Percentiles rank a stretch among this genome's conserved stretches.
Conservation (phyloP, 2,888 invertebrate genomes). For the Lasioglossum pauxillum region DNA sequence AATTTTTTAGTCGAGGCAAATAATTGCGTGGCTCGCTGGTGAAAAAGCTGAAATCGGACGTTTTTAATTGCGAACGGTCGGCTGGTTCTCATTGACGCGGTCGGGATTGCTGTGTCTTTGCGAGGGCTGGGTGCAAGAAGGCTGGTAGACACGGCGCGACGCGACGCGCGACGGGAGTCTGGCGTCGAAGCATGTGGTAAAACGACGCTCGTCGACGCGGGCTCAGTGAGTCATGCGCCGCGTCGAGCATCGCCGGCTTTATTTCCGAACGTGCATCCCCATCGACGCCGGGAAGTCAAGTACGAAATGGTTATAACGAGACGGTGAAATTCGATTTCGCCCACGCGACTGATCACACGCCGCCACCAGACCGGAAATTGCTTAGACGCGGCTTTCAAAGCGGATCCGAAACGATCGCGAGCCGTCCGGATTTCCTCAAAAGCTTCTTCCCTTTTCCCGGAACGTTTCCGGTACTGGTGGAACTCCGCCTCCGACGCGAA, state of each 20-base stretch:
- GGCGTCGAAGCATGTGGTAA: conserved; percentile 39
- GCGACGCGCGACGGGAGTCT: conserved; percentile 27
- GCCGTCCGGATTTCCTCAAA: background rate
- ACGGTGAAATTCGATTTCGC: conserved; percentile 42
- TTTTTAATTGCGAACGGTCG: background rate
- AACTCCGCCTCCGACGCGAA: background rate
- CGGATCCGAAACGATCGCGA: background rate
- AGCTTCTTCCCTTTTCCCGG: background rate
- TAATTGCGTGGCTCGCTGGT: background rate
- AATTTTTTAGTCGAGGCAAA: background rate
- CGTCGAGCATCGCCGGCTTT: conserved; percentile 39
- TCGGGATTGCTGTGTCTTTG: background rate
- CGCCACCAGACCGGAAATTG: conserved; percentile 42
- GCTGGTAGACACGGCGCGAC: conserved; percentile 24
- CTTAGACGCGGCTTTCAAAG: conserved; percentile 10
- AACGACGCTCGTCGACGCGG: conserved; percentile 36
- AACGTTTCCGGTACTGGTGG: background rate
- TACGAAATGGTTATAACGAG: conserved; percentile 35
- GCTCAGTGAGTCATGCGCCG: conserved; percentile 56
- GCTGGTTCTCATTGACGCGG: background rate
- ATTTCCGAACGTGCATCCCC: conserved; percentile 44
- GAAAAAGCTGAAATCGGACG: background rate
- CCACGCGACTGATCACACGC: conserved; percentile 23
- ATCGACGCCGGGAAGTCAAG: conserved; percentile 27
- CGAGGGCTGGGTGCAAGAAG: background rate